phyloP scores from a whole-genome alignment of 2,797 vertebrate genomes.

The Xiphophorus birchmanni region DNA sequence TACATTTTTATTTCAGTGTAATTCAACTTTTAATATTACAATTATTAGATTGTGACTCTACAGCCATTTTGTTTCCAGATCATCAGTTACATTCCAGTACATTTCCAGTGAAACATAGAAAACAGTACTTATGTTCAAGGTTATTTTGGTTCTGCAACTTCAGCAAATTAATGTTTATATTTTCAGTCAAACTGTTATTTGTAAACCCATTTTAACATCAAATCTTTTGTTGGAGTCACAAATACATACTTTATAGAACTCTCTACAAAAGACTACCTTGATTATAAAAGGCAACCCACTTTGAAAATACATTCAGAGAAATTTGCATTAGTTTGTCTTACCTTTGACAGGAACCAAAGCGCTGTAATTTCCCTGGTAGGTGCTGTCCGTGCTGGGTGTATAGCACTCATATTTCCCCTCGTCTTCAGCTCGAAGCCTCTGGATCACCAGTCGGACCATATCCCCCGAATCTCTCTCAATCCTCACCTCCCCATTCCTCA shows the following conservation, averaged over 20 bases:
- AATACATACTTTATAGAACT: background rate
- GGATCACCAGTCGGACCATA: conserved; percentile 80
- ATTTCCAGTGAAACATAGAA: background rate
- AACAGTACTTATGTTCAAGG: background rate
- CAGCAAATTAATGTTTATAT: background rate
- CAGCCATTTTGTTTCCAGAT: background rate
- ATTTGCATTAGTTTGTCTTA: conserved; percentile 45
- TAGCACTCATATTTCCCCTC: conserved; percentile 89
- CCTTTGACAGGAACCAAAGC: conserved; percentile 84
- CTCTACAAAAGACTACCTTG: background rate
- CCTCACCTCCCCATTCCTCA: conserved; percentile 83
- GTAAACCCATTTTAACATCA: background rate
- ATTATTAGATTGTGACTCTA: background rate
- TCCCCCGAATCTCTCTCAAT: conserved; percentile 85
- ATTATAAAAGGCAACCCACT: background rate
- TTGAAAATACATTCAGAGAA: background rate
- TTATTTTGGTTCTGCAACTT: background rate
- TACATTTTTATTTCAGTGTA: background rate
- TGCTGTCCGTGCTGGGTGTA: conserved; percentile 87
- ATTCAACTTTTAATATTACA: background rate
- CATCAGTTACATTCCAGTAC: background rate
- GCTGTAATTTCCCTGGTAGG: conserved; percentile 88
- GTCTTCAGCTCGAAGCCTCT: conserved; percentile 84
- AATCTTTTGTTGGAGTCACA: background rate
- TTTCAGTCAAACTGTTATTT: background rate